Conservation (phyloP, 2,797 vertebrate species). For the Arremon aurantiirostris region DNA sequence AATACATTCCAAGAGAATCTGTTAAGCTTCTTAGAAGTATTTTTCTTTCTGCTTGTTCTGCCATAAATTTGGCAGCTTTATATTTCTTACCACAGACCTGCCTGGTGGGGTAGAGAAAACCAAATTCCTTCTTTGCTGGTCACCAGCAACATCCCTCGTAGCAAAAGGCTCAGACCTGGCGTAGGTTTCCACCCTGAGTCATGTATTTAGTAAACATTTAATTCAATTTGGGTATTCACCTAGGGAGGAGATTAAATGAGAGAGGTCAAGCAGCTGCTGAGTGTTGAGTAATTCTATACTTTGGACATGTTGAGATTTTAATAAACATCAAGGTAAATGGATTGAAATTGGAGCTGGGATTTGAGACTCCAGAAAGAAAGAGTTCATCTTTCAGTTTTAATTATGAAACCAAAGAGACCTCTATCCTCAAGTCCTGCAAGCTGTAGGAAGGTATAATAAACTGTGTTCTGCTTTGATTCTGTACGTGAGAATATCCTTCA, state of each 20-base stretch:
- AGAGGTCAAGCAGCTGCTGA: conserved; percentile 71
- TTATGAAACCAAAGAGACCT: conserved; percentile 61
- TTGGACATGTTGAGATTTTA: conserved; percentile 59
- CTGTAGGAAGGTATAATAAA: conserved; percentile 30
- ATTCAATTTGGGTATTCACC: conserved; percentile 61
- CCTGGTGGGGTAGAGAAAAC: background rate
- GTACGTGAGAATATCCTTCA: conserved; percentile 35
- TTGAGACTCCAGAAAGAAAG: conserved; percentile 38
- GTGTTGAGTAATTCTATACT: conserved; percentile 67
- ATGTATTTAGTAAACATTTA: conserved; percentile 43
- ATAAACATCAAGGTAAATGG: conserved; percentile 69
- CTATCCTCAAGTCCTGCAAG: conserved; percentile 9
- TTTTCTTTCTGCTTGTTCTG: background rate
- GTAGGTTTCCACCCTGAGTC: background rate
- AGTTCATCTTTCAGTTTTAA: conserved; percentile 64
- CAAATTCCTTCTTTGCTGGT: background rate
- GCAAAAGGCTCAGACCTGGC: background rate
- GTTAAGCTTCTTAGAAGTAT: background rate
- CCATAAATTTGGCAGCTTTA: background rate
- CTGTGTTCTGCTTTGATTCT: conserved; percentile 42
- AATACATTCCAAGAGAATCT: background rate
- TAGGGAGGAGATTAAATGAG: conserved; percentile 40
- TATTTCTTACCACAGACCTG: background rate
- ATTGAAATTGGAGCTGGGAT: conserved; percentile 71
- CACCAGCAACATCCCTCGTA: background rate